Evolutionary conservation across 2,888 invertebrate species (phyloP).

Genomic region (Pseudoips prasinana): DNA sequence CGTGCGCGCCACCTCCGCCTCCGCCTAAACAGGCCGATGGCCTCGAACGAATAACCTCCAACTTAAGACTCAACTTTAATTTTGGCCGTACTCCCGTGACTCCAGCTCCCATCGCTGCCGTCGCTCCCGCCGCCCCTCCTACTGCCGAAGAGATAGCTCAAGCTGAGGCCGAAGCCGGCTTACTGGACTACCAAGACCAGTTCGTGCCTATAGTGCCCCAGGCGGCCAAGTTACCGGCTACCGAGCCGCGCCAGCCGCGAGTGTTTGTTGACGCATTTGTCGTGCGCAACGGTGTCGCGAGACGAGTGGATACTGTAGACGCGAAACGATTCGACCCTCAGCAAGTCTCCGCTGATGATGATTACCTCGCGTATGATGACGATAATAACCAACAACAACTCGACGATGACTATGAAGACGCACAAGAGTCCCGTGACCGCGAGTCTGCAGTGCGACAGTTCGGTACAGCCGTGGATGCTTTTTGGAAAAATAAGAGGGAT

Average conservation of each 20-base stretch:
- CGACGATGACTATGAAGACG: slow-evolving; percentile 69
- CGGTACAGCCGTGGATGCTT: slow-evolving; percentile 64
- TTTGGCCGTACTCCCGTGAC: slow-evolving; percentile 58
- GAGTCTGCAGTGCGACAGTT: slow-evolving; percentile 59
- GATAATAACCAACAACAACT: slow-evolving; percentile 41
- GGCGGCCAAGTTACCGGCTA: slow-evolving; percentile 61
- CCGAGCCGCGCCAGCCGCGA: slow-evolving; percentile 55
- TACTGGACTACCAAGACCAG: slow-evolving; percentile 30
- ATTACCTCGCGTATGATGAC: slow-evolving; percentile 60
- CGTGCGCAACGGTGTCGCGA: slow-evolving; percentile 66
- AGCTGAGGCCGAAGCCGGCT: background rate
- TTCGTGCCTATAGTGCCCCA: slow-evolving; percentile 55
- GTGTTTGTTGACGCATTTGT: slow-evolving; percentile 75
- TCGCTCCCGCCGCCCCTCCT: slow-evolving; percentile 26
- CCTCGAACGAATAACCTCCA: slow-evolving; percentile 62
- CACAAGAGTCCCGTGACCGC: slow-evolving; percentile 62
- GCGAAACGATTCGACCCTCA: slow-evolving; percentile 47
- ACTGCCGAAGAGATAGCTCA: background rate
- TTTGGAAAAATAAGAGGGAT: slow-evolving; percentile 47
- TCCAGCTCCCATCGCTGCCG: slow-evolving; percentile 28
- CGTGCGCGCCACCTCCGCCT: slow-evolving; percentile 51
- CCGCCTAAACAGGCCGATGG: slow-evolving; percentile 52
- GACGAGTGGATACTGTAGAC: slow-evolving; percentile 62
- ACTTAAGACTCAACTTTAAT: slow-evolving; percentile 67
- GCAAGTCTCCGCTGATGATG: slow-evolving; percentile 41